Conservation (phyloP, 2,888 invertebrate genomes). For the Silvanus unidentatus region DNA sequence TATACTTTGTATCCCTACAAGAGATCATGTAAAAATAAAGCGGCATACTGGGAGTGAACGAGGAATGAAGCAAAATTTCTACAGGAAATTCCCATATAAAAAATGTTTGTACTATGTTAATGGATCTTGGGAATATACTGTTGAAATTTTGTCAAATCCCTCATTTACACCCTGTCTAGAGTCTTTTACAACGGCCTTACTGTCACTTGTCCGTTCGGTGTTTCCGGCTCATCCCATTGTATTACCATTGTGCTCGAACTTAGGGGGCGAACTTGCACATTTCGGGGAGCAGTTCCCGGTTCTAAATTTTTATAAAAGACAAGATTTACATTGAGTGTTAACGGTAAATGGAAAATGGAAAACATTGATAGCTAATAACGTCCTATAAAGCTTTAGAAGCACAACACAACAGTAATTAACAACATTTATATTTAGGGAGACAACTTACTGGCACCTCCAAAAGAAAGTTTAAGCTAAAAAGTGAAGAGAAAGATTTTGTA, state of each 20-base stretch:
- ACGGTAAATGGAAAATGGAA: too few relatives aligned
- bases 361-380: too few relatives aligned
- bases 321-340: too few relatives aligned
- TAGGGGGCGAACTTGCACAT: constrained; percentile 88
- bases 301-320: constrained; percentile 60
- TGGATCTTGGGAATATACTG: not conserved
- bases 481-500: too few relatives aligned
- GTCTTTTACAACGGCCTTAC: constrained; percentile 62
- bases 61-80: too few relatives aligned
- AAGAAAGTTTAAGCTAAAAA: constrained; percentile 45
- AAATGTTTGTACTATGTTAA: too few relatives aligned
- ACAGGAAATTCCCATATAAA: too few relatives aligned
- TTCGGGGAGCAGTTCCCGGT: constrained; percentile 91
- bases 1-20: constrained; percentile 93
- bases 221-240: constrained; percentile 97
- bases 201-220: constrained; percentile 95
- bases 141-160: constrained; percentile 2
- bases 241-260: constrained; percentile 96
- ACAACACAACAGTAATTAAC: not conserved
- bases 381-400: too few relatives aligned
- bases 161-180: too few relatives aligned
- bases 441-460: constrained; percentile 58
- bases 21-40: too few relatives aligned
- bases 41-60: too few relatives aligned
- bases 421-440: not conserved